Conservation (phyloP, 2,797 vertebrate species). For the Pseudochromis fuscus region DNA sequence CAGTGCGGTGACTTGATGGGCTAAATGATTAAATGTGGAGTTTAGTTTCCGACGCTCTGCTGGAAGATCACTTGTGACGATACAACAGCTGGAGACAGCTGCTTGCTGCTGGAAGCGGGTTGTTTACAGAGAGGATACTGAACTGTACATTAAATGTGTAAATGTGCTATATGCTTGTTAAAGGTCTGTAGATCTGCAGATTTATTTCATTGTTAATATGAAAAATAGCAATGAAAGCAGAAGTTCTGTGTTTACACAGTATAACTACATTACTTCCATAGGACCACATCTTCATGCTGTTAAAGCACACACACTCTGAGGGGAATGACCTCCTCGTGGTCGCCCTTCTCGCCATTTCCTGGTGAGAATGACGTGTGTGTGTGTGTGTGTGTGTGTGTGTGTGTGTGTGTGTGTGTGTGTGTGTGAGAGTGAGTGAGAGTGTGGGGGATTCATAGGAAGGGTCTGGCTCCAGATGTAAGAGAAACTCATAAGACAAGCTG, state of each 20-base stretch:
- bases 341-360: constrained; percentile 37
- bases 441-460: constrained; percentile 19
- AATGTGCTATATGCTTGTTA: background rate
- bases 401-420: constrained; percentile 25
- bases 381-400: constrained; percentile 17
- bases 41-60: background rate
- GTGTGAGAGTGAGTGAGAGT: constrained; percentile 24
- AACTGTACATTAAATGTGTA: background rate
- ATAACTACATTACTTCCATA: background rate
- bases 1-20: no score
- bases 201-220: background rate
- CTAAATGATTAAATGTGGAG: no score
- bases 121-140: background rate
- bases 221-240: background rate
- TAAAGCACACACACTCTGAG: constrained; percentile 21
- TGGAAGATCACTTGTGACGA: background rate
- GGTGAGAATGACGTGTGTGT: constrained; percentile 56
- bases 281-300: constrained; percentile 12
- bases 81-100: no score
- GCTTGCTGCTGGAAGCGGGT: background rate
- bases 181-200: background rate
- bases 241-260: background rate
- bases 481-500: constrained; percentile 52
- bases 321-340: constrained; percentile 31
- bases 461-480: constrained; percentile 65